Evolutionary conservation across 2,888 invertebrate genomes (phyloP).

Genomic region (Platycnemis pennipes): DNA sequence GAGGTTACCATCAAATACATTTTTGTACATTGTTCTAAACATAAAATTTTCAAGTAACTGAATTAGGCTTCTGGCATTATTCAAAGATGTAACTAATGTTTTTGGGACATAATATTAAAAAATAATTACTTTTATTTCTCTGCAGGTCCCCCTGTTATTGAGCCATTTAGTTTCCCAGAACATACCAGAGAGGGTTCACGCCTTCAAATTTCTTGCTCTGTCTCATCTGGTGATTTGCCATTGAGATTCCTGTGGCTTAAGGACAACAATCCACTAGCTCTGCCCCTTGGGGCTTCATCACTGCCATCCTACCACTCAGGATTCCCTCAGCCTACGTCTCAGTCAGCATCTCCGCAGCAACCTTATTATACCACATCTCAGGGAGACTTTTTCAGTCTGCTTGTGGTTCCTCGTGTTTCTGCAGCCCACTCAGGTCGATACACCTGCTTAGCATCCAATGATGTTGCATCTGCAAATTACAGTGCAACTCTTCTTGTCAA

Average conservation of each 20-base stretch:
- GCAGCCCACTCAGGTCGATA: constrained; percentile 83
- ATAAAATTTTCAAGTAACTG: too few relatives aligned
- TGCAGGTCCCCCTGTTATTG: constrained; percentile 84
- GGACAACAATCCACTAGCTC: constrained; percentile 79
- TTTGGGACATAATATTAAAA: too few relatives aligned
- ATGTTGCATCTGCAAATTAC: constrained; percentile 82
- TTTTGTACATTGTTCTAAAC: too few relatives aligned
- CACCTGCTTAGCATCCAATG: constrained; percentile 83
- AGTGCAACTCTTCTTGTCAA: constrained; percentile 83
- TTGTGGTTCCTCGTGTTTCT: constrained; percentile 82
- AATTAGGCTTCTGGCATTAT: too few relatives aligned
- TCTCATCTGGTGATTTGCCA: constrained; percentile 84
- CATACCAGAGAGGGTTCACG: constrained; percentile 83
- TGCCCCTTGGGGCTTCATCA: constrained; percentile 71
- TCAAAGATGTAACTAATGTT: too few relatives aligned
- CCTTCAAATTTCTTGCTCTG: constrained; percentile 83
- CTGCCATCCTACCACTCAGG: constrained; percentile 65
- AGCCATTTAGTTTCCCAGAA: constrained; percentile 84
- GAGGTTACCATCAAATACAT: too few relatives aligned
- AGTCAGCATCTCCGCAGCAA: constrained; percentile 81
- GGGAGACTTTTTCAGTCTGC: constrained; percentile 83
- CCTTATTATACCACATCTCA: constrained; percentile 74
- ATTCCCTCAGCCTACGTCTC: constrained; percentile 73
- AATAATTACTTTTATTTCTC: constrained; percentile 72
- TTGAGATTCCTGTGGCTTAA: constrained; percentile 84